These are phyloP conservation scores for Hucho hucho DNA, from an alignment of 2,113 vertebrate genomes.

Conservation along the genomic window DNA sequence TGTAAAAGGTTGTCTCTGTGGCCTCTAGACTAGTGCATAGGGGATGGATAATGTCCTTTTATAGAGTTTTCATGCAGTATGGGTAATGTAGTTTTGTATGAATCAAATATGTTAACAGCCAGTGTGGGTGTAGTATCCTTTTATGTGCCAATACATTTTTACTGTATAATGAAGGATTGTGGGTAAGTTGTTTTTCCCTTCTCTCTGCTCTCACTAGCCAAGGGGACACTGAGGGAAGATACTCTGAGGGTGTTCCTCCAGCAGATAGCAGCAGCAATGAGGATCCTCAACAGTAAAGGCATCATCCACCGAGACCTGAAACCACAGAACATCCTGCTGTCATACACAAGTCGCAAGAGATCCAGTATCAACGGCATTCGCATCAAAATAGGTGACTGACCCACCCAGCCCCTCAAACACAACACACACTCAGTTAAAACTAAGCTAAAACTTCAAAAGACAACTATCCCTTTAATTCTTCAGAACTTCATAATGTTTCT, in stretches of 20 bases:
- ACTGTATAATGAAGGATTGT: too few species aligned
- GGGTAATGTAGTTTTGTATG: not conserved
- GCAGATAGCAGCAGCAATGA: conserved; percentile 96
- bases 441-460: too few species aligned
- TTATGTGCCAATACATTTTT: too few species aligned
- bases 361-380: conserved; percentile 86
- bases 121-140: too few species aligned
- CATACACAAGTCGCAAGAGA: conserved; percentile 83
- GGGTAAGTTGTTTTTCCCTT: not conserved
- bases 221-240: conserved; percentile 93
- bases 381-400: conserved; percentile 88
- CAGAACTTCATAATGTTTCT: not conserved
- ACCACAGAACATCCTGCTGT: conserved; percentile 94
- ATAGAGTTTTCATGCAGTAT: not conserved
- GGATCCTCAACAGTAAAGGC: conserved; percentile 91
- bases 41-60: too few species aligned
- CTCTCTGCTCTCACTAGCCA: conserved; percentile 70
- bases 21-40: too few species aligned
- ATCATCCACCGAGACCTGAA: conserved; percentile 96
- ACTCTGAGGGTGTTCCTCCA: conserved; percentile 93
- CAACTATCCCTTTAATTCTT: too few species aligned
- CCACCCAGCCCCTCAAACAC: not conserved
- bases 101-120: too few species aligned
- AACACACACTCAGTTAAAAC: too few species aligned
- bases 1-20: too few species aligned